These are phyloP conservation scores for Holothuria scabra DNA, from an alignment of 53 echinoderm and acorn worm species.

Conservation along the genomic window DNA sequence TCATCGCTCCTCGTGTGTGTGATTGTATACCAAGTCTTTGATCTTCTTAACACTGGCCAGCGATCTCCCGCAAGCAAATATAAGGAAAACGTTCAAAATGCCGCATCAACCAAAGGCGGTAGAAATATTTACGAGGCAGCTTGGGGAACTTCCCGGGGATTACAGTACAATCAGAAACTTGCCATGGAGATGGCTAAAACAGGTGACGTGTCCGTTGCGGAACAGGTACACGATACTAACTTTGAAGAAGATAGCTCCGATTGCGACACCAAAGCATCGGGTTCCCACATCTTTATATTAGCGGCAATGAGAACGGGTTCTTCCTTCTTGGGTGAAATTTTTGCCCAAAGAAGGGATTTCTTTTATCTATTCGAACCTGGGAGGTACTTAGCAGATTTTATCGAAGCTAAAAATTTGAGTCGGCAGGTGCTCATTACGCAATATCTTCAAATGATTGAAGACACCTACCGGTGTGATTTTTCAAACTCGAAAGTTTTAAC, in stretches of 20 bases:
- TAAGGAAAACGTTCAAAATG: background rate
- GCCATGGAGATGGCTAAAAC: background rate
- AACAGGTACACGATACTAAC: background rate
- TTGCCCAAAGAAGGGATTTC: conserved; percentile 70
- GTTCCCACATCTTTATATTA: conserved; percentile 56
- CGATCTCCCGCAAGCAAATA: background rate
- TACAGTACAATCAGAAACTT: conserved; percentile 15
- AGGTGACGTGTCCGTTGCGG: conserved; percentile 7
- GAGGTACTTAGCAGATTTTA: conserved; percentile 50
- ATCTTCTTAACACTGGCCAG: background rate
- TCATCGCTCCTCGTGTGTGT: conserved; percentile 5
- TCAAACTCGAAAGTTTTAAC: conserved; percentile 64
- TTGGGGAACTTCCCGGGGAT: conserved; percentile 3
- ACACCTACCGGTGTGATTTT: conserved; percentile 67
- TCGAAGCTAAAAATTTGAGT: conserved; percentile 55
- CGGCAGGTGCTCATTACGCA: conserved; percentile 52
- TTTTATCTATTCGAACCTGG: conserved; percentile 97
- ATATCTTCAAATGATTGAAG: conserved; percentile 66
- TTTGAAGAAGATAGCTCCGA: conserved; percentile 42
- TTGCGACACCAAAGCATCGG: background rate
- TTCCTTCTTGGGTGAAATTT: conserved; percentile 83
- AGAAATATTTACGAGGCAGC: conserved; percentile 26
- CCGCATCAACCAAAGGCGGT: background rate
- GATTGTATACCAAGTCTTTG: conserved; percentile 16
- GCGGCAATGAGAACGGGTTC: conserved; percentile 93